Base-by-base conservation (phyloP, 2,888 invertebrate genomes). In the Hypena proboscidalis region DNA sequence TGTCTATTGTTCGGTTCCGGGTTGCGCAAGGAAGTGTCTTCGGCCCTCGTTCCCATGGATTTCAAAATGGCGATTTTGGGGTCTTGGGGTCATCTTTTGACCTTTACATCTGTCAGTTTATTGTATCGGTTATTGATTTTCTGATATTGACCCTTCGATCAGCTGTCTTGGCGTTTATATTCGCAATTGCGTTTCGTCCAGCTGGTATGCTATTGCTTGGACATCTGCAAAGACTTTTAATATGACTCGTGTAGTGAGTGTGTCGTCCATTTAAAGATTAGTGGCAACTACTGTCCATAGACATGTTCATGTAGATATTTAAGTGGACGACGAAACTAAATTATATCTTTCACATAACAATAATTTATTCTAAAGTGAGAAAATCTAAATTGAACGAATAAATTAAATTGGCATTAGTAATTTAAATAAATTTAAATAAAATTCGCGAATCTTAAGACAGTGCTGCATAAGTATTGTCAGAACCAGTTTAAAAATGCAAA, bases 1-100 rank as follows among this genome's bases (percentile, higher is more conserved):
- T 56, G 41, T 61, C 58, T 60, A 54, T 59, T 59, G 61, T 59
- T 51, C n/a, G 2, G 10, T 55, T 61, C 58, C 58, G 58, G 44
- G 37, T 40, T 36, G 32, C 35, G 20, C 4, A 19, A 25, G 30
- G 42, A 35, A 42, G 22, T 42, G 25, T 42, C 42, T 36, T 13
- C 31, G 42, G 41, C 22, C 2, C 19, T n/a, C 23, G 15, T 42
- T 42, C 35, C 31, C 35, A 42, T 30, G 23, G n/a, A n/a, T n/a
- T n/a, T n/a, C 27, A 40, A 40, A 14, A 40, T 40, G 40, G 32
- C 32, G 39, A n/a, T n/a, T n/a, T n/a, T n/a, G n/a, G 31, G 14
- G 7, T 30, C 25, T 43, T 25, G 11, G 20, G 61, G 61, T 59
- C 59, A 59, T 41, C 39, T 11, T 11, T 54, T 38, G 38, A 44